Evolutionary conservation across 2,797 vertebrate genomes (phyloP).

Genomic region (Rousettus madagascariensis): DNA sequence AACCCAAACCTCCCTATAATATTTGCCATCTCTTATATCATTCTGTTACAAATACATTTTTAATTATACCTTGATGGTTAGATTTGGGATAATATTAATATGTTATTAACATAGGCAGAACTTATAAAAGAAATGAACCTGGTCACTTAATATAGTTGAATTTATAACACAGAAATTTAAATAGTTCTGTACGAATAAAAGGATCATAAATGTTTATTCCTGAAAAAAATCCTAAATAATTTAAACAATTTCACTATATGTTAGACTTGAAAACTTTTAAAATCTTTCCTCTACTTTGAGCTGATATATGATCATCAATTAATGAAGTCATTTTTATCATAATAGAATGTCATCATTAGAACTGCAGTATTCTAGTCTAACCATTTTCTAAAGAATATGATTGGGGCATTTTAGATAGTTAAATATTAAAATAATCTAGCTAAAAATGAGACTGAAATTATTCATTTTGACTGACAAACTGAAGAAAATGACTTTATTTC

Average conservation of each 20-base stretch:
- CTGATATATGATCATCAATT: constrained; percentile 78
- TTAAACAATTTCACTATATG: constrained; percentile 6
- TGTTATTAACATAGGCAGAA: constrained; percentile 17
- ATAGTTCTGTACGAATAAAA: constrained; percentile 45
- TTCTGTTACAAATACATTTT: constrained; percentile 44
- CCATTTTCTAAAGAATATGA: constrained; percentile 73
- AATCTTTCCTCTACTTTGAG: constrained; percentile 59
- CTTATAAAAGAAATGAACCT: constrained; percentile 41
- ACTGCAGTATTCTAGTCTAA: constrained; percentile 61
- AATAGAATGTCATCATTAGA: constrained; percentile 74
- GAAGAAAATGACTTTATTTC: constrained; percentile 54
- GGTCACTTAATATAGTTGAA: constrained; percentile 10
- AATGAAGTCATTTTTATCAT: constrained; percentile 79
- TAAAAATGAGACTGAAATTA: constrained; percentile 74
- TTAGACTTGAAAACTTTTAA: constrained; percentile 53
- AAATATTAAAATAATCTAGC: constrained; percentile 78
- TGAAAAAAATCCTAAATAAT: constrained; percentile 14
- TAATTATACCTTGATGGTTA: constrained; percentile 51
- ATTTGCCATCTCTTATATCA: constrained; percentile 62
- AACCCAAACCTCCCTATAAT: constrained; percentile 58
- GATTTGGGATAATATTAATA: constrained; percentile 53
- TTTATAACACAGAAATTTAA: constrained; percentile 44
- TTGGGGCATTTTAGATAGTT: constrained; percentile 73
- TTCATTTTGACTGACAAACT: constrained; percentile 76
- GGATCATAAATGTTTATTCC: not conserved